Conservation (phyloP, 2,797 vertebrate genomes). For the Dendrocincla tyrannina region DNA sequence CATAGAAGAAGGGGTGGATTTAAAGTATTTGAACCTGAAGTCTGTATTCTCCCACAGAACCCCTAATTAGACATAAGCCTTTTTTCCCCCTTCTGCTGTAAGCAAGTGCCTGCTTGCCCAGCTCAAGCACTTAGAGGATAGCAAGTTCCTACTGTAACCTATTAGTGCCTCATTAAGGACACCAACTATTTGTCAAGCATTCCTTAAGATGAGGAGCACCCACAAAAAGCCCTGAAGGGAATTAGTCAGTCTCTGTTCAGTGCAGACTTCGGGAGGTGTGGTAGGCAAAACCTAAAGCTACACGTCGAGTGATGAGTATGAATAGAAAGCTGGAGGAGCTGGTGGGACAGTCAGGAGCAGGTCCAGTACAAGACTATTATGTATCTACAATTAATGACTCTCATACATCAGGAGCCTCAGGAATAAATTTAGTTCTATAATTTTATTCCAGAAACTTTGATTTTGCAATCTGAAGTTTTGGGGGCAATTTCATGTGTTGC, state of each 20-base stretch:
- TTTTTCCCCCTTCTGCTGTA: background rate
- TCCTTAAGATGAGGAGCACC: background rate
- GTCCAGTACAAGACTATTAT: background rate
- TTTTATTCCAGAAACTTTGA: background rate
- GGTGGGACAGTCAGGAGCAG: background rate
- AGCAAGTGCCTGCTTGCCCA: background rate
- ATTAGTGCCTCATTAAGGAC: background rate
- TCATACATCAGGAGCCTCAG: background rate
- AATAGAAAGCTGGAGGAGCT: background rate
- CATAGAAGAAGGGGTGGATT: background rate
- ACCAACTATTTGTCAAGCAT: background rate
- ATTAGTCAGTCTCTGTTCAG: slow-evolving; percentile 12
- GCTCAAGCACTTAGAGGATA: background rate
- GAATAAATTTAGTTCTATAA: background rate
- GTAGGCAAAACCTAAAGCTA: background rate
- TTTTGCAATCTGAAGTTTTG: background rate
- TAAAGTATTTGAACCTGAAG: background rate
- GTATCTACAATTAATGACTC: background rate
- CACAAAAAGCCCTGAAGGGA: slow-evolving; percentile 28
- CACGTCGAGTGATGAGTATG: background rate
- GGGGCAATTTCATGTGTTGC: background rate
- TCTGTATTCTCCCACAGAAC: background rate
- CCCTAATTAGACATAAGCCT: background rate
- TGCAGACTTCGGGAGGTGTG: slow-evolving; percentile 14
- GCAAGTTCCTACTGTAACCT: background rate